A percentile compares a stretch with the other conserved stretches of the same genome.
These are phyloP conservation scores for Microtus ochrogaster DNA, from an alignment of 2,113 vertebrate species.

Conservation along the genomic window DNA sequence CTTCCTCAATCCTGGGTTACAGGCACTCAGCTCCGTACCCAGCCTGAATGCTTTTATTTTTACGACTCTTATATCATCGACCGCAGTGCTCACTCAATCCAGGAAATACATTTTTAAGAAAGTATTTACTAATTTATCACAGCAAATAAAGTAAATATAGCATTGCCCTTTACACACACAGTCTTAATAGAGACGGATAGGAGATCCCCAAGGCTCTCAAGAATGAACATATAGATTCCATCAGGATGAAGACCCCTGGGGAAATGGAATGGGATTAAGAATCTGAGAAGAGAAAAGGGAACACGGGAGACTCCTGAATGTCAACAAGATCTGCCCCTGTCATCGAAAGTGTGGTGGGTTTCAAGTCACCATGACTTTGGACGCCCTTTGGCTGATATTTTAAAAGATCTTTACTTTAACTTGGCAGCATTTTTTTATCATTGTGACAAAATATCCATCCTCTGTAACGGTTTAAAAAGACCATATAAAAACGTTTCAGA, in stretches of 20 bases:
- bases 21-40: neutral
- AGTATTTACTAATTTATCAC: neutral
- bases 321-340: neutral
- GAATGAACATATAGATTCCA: no score
- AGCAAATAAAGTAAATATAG: conserved; percentile 32
- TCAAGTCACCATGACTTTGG: neutral
- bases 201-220: neutral
- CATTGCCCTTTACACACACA: neutral
- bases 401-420: neutral
- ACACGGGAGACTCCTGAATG: neutral
- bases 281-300: neutral
- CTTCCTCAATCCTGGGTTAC: neutral
- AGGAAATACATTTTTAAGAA: neutral
- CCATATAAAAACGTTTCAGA: neutral
- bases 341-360: neutral
- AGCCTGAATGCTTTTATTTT: neutral
- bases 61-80: neutral
- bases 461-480: conserved; percentile 10
- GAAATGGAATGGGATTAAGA: neutral
- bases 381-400: neutral
- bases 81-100: neutral
- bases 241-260: neutral
- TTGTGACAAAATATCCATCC: neutral
- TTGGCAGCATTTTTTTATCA: conserved; percentile 21
- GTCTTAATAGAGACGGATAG: neutral